A percentile compares a stretch with the other conserved stretches of the same genome.
Conservation (phyloP, 2,113 vertebrate species). For the Paratilapia polleni region DNA sequence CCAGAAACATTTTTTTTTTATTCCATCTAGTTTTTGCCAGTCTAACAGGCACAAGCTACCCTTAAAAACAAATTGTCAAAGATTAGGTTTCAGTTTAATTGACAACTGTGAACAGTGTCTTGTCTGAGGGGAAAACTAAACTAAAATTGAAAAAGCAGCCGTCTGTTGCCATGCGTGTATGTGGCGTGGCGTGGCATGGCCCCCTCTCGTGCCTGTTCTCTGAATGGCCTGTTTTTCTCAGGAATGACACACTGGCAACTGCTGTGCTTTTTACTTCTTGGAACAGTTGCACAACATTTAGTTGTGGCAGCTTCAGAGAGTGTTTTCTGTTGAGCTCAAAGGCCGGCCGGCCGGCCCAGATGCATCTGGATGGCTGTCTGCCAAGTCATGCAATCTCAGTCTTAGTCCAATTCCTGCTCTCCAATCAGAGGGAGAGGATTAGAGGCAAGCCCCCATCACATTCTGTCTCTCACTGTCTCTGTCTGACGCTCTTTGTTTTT, state of each 20-base stretch:
- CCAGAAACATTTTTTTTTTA: not conserved
- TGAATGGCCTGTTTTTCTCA: conserved; percentile 14
- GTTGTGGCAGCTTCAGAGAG: conserved; percentile 31
- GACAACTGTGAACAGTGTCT: not conserved
- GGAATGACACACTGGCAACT: conserved; percentile 13
- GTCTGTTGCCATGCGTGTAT: not conserved
- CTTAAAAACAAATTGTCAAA: too few species aligned
- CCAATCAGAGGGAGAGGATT: conserved; percentile 44
- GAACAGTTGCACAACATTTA: conserved; percentile 47
- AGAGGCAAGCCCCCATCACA: conserved; percentile 7
- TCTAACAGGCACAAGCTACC: too few species aligned
- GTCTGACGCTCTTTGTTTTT: not conserved
- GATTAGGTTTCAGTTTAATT: not conserved
- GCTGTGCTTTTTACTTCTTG: conserved; percentile 9
- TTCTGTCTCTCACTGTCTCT: not conserved
- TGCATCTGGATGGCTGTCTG: conserved; percentile 26
- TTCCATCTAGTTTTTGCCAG: too few species aligned
- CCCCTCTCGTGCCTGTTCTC: not conserved
- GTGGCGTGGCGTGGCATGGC: not conserved
- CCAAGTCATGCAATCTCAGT: conserved; percentile 28
- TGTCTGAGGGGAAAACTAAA: not conserved
- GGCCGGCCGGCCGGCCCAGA: conserved; percentile 23
- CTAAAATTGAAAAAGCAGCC: not conserved
- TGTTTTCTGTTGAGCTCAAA: conserved; percentile 28
- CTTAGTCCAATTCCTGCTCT: conserved; percentile 9